Conservation (phyloP, 2,888 invertebrate species). For the Corbicula japonica region DNA sequence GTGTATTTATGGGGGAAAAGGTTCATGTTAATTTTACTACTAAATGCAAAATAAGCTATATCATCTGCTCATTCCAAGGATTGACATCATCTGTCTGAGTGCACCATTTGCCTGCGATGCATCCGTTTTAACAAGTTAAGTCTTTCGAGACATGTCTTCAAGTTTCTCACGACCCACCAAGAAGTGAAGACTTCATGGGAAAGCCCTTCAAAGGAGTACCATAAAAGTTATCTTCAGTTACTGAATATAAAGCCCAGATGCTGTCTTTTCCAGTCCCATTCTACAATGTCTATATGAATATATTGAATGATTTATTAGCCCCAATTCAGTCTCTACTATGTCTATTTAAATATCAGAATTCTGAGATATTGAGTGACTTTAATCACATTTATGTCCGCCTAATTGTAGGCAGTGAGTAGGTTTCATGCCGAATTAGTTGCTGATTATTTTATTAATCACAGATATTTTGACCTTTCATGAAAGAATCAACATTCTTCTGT, state of each 20-base stretch:
- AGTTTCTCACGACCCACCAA: constrained; percentile 19
- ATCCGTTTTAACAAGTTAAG: too few species aligned
- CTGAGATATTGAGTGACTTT: constrained; percentile 43
- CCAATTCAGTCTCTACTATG: constrained; percentile 6
- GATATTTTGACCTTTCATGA: constrained; percentile 29
- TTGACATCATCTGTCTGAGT: too few species aligned
- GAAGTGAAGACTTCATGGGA: constrained; percentile 18
- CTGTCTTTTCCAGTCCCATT: too few species aligned
- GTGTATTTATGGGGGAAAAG: too few species aligned
- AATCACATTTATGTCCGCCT: constrained; percentile 39
- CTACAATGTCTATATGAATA: too few species aligned
- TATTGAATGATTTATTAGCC: too few species aligned
- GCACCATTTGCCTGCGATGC: too few species aligned
- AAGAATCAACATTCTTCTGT: constrained; percentile 18
- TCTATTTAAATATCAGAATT: constrained; percentile 45
- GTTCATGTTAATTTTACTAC: too few species aligned
- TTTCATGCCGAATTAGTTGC: constrained; percentile 48
- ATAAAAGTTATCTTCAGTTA: constrained; percentile 7
- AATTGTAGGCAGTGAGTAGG: constrained; percentile 32
- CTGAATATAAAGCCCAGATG: neutral
- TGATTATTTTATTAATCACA: constrained; percentile 33
- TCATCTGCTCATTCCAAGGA: too few species aligned
- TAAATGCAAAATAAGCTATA: too few species aligned
- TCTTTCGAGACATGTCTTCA: too few species aligned
- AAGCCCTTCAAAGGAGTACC: constrained; percentile 16